phyloP scores from a whole-genome alignment of 2,888 invertebrate genomes.

The Hyalella azteca region DNA sequence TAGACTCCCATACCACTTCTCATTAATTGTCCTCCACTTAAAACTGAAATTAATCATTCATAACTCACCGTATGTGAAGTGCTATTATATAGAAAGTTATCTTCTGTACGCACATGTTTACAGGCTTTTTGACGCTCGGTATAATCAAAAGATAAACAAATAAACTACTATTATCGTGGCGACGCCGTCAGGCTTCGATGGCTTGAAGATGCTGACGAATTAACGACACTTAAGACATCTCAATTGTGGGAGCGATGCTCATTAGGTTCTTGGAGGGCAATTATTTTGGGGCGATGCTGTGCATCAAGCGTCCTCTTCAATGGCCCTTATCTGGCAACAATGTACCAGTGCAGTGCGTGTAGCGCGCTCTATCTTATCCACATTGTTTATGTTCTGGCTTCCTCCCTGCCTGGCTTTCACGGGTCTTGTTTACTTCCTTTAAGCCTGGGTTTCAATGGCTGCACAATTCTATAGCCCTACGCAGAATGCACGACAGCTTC shows the following conservation, averaged over 20 bases:
- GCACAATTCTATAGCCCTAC: constrained; percentile 18
- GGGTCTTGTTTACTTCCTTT: constrained; percentile 25
- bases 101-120: too few species aligned
- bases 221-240: constrained; percentile 28
- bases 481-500: constrained; percentile 10
- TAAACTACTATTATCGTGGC: too few species aligned
- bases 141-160: too few species aligned
- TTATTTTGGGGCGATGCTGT: not conserved
- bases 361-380: not conserved
- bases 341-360: constrained; percentile 8
- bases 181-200: too few species aligned
- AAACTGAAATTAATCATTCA: too few species aligned
- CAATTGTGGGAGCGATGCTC: constrained; percentile 26
- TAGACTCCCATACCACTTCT: too few species aligned
- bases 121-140: too few species aligned
- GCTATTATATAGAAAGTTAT: too few species aligned
- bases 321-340: constrained; percentile 23
- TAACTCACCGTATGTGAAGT: too few species aligned
- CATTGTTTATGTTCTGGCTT: not conserved
- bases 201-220: too few species aligned
- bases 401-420: not conserved
- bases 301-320: not conserved
- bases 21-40: too few species aligned
- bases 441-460: constrained; percentile 14
- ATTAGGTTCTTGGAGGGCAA: constrained; percentile 14